Evolutionary conservation across 2,797 vertebrate genomes (phyloP).

Genomic region (Jordanella pulchra): DNA sequence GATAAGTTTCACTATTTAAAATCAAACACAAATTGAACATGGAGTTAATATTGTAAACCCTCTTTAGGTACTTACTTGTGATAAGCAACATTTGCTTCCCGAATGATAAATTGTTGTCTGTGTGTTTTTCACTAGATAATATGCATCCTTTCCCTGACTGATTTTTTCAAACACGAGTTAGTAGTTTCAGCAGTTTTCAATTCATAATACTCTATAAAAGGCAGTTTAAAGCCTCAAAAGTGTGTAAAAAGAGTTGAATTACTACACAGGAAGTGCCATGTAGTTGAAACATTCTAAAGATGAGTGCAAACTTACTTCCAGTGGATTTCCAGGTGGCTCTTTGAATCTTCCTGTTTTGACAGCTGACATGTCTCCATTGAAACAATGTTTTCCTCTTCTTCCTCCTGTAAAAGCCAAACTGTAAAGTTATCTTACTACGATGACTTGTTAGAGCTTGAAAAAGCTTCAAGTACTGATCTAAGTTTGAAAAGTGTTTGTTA

Average conservation of each 20-base stretch:
- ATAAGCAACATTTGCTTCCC: background rate
- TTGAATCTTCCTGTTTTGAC: too few relatives aligned
- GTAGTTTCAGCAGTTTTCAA: too few relatives aligned
- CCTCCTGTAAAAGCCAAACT: too few relatives aligned
- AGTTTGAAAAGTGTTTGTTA: too few relatives aligned
- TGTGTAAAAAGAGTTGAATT: too few relatives aligned
- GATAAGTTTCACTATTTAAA: background rate
- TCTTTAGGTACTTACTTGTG: background rate
- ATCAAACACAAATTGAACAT: background rate
- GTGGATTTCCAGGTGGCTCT: too few relatives aligned
- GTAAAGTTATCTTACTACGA: too few relatives aligned
- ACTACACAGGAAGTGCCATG: too few relatives aligned
- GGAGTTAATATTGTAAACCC: background rate
- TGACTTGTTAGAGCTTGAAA: background rate
- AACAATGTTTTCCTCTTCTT: too few relatives aligned
- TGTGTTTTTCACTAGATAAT: background rate
- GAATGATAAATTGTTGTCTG: background rate
- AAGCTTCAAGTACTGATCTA: background rate
- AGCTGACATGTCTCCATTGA: too few relatives aligned
- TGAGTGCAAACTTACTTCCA: too few relatives aligned
- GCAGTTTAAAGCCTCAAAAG: background rate
- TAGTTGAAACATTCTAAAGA: too few relatives aligned
- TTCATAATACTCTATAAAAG: background rate
- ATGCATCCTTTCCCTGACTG: background rate
- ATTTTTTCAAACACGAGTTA: background rate